Percentiles rank a stretch among this genome's conserved stretches.
phyloP scores from a whole-genome alignment of 2,797 vertebrate genomes.

The Tinamus major region DNA sequence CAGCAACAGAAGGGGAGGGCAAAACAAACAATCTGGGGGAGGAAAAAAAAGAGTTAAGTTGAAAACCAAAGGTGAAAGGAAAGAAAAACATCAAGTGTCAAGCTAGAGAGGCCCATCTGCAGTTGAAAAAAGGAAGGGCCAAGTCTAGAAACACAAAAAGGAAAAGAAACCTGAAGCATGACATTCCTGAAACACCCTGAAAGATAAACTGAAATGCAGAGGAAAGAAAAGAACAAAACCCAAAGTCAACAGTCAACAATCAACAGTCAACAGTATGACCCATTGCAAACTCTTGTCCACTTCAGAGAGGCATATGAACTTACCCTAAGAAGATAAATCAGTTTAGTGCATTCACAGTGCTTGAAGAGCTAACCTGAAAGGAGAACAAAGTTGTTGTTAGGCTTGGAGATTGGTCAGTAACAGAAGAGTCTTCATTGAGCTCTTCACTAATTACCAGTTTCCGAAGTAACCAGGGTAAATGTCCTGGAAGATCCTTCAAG shows the following conservation, averaged over 20 bases:
- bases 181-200: no score
- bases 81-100: not conserved
- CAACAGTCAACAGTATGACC: not conserved
- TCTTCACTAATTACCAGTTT: not conserved
- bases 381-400: not conserved
- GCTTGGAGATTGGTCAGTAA: not conserved
- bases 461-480: not conserved
- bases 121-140: not conserved
- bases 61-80: constrained; percentile 5
- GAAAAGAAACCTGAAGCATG: not conserved
- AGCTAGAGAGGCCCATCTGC: not conserved
- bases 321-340: not conserved
- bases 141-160: not conserved
- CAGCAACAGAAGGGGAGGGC: not conserved
- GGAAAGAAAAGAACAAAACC: not conserved
- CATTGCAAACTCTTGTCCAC: not conserved
- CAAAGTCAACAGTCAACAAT: not conserved
- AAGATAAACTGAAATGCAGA: not conserved
- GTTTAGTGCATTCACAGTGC: no score
- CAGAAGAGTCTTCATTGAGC: not conserved
- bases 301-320: not conserved
- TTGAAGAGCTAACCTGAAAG: not conserved
- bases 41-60: not conserved
- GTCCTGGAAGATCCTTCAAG: not conserved
- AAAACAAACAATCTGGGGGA: not conserved